Conservation (phyloP, 2,113 vertebrate species). For the Sorex araneus region DNA sequence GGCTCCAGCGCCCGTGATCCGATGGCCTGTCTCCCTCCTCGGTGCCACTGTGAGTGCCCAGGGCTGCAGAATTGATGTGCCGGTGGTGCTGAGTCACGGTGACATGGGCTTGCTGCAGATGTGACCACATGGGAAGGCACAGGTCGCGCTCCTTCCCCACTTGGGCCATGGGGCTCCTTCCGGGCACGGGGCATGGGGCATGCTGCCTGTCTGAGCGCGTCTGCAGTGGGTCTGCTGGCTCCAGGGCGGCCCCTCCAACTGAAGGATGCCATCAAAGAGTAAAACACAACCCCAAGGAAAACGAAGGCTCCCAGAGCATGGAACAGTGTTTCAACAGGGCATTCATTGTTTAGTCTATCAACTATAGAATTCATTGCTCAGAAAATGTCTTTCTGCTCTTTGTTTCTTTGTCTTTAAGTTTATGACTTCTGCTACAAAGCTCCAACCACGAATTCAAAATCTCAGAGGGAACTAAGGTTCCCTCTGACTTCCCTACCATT, state of each 20-base stretch:
- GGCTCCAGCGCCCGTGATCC: neutral
- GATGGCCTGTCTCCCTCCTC: neutral
- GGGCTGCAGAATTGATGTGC: neutral
- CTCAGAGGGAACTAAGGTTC: too few species aligned
- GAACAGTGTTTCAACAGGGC: neutral
- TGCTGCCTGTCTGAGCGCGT: neutral
- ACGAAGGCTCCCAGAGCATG: neutral
- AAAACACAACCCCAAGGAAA: neutral
- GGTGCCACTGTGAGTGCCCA: neutral
- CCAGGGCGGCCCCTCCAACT: neutral
- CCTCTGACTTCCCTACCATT: neutral
- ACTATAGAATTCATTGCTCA: neutral
- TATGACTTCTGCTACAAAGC: constrained; percentile 13
- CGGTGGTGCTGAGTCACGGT: constrained; percentile 63
- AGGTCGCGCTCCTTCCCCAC: neutral
- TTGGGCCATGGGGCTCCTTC: neutral
- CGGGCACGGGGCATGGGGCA: constrained; percentile 20
- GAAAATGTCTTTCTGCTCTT: neutral
- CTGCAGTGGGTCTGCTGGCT: neutral
- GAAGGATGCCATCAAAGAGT: neutral
- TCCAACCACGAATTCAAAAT: constrained; percentile 19
- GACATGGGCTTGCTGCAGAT: constrained; percentile 37
- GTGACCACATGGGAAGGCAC: neutral
- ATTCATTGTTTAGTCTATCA: neutral
- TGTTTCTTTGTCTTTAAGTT: neutral